phyloP scores from a whole-genome alignment of 2,888 invertebrate species.

The Gastracanthus pulcherrimus region DNA sequence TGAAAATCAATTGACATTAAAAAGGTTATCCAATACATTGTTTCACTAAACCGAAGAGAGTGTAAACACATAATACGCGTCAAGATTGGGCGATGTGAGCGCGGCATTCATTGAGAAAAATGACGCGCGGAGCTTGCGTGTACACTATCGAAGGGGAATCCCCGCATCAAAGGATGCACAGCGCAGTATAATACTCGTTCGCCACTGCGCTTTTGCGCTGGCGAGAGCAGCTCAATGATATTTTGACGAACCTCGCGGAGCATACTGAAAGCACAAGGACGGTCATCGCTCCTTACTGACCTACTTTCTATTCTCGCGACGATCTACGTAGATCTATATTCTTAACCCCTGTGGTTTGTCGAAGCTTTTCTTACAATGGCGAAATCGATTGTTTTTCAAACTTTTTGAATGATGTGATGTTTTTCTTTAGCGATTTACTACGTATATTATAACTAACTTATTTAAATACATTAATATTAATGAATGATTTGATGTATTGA shows the following conservation, averaged over 20 bases:
- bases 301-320: conserved; percentile 60
- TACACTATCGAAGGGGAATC: not conserved
- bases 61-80: not conserved
- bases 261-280: conserved; percentile 65
- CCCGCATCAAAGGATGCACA: not conserved
- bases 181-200: not conserved
- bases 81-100: no score
- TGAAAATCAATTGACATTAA: no score
- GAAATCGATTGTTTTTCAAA: not conserved
- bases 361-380: not conserved
- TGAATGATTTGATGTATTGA: not conserved
- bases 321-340: not conserved
- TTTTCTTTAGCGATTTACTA: no score
- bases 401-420: not conserved
- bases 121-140: not conserved
- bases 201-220: not conserved
- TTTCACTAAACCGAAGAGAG: not conserved
- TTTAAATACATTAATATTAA: not conserved
- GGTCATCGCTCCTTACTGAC: conserved; percentile 67
- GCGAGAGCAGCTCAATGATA: not conserved
- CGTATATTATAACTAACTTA: no score
- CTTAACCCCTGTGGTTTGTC: no score
- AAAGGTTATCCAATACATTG: no score
- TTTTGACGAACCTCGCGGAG: not conserved
- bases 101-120: not conserved